Percentiles rank a stretch among this genome's conserved stretches.
Conservation (phyloP, 2,797 vertebrate genomes). For the Okamejei kenojei region DNA sequence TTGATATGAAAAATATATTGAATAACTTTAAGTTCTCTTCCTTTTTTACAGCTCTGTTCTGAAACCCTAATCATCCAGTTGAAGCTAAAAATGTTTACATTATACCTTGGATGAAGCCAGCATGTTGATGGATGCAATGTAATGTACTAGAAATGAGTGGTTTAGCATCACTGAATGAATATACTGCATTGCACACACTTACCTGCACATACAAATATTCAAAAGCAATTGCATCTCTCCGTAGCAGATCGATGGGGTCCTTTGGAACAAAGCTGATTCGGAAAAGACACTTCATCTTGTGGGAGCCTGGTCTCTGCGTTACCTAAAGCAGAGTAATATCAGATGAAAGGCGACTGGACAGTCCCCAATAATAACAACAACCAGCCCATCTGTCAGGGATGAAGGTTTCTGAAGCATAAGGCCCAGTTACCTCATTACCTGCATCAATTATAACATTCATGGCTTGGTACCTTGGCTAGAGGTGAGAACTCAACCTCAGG, state of each 20-base stretch:
- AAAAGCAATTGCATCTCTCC: slow-evolving; percentile 89
- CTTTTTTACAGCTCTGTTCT: too few relatives aligned
- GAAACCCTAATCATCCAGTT: not conserved
- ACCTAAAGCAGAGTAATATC: slow-evolving; percentile 62
- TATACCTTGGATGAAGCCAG: not conserved
- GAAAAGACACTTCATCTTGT: slow-evolving; percentile 98
- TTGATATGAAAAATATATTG: too few relatives aligned
- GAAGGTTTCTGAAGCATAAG: not conserved
- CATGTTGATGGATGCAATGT: not conserved
- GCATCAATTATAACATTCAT: not conserved
- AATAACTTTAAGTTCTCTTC: too few relatives aligned
- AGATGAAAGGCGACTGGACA: slow-evolving; percentile 28
- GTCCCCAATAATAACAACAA: not conserved
- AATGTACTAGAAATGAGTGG: too few relatives aligned
- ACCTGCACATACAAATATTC: slow-evolving; percentile 99
- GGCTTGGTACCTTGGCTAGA: not conserved
- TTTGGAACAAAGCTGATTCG: slow-evolving; percentile 96
- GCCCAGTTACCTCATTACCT: not conserved
- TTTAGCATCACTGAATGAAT: not conserved
- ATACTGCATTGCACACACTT: slow-evolving; percentile 42
- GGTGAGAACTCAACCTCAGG: too few relatives aligned
- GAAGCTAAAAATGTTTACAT: not conserved
- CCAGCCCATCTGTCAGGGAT: too few relatives aligned
- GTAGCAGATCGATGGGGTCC: slow-evolving; percentile 90
- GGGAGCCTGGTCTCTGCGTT: slow-evolving; percentile 88